Evolutionary conservation across 2,113 vertebrate genomes (phyloP).

Genomic region (Bettongia penicillata): DNA sequence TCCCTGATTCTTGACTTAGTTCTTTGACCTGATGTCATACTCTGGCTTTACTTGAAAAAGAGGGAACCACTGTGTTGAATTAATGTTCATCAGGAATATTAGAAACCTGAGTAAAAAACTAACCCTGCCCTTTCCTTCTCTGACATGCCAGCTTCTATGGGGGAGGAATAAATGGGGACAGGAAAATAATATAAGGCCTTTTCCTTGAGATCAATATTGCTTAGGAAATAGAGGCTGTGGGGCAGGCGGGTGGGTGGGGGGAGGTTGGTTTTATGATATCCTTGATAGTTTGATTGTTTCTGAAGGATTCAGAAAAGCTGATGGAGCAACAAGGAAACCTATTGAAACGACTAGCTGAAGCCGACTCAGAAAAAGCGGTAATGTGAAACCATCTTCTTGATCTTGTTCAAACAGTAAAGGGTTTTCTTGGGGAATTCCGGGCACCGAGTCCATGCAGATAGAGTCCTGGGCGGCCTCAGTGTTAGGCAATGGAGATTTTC

Average conservation of each 20-base stretch:
- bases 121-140: background rate
- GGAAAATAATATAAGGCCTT: background rate
- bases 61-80: background rate
- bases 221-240: background rate
- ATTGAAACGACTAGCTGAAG: slow-evolving; percentile 87
- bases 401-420: background rate
- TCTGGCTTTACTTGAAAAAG: background rate
- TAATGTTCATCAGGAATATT: background rate
- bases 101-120: background rate
- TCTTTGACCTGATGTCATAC: background rate
- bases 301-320: slow-evolving; percentile 86
- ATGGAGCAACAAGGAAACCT: slow-evolving; percentile 87
- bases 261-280: background rate
- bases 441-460: background rate
- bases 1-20: background rate
- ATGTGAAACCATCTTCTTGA: background rate
- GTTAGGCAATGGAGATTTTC: background rate
- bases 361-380: slow-evolving; percentile 91
- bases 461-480: background rate
- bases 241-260: background rate
- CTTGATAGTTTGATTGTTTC: slow-evolving; percentile 60
- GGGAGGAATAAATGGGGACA: background rate
- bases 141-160: background rate
- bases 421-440: background rate
- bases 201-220: background rate